A percentile compares a stretch with the other conserved stretches of the same genome.
Evolutionary conservation across 2,888 invertebrate genomes (phyloP).

Genomic region (Coremacera marginata): DNA sequence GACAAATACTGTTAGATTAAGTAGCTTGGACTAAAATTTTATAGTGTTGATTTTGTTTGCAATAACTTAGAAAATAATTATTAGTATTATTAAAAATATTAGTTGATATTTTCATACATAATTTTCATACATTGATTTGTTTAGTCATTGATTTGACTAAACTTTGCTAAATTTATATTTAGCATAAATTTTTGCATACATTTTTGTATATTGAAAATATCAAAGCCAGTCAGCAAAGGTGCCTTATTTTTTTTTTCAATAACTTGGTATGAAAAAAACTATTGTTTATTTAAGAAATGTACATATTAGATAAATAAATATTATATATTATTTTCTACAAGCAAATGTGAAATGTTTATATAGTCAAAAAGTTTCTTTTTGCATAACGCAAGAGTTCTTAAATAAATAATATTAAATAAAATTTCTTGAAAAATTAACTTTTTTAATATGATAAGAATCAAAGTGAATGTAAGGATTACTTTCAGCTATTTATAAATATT

Average conservation of each 20-base stretch:
- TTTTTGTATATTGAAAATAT: slow-evolving; percentile 4
- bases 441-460: no score
- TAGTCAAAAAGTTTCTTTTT: slow-evolving; percentile 1
- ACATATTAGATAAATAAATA: no score
- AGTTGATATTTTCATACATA: background rate
- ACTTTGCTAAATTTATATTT: background rate
- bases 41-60: no score
- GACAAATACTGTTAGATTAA: background rate
- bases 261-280: background rate
- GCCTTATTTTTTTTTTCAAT: slow-evolving; percentile 43
- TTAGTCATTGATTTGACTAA: no score
- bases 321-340: no score
- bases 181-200: background rate
- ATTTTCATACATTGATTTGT: no score
- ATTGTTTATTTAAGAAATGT: no score
- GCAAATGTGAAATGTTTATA: slow-evolving; percentile 5
- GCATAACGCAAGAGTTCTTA: no score
- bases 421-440: no score
- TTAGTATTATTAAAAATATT: slow-evolving; percentile 9
- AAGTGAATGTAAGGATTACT: no score
- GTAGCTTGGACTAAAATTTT: background rate
- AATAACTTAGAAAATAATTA: background rate
- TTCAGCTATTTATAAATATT: no score
- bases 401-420: no score
- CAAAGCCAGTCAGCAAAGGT: slow-evolving; percentile 47